These are phyloP conservation scores for Urocynchramus pylzowi DNA, from an alignment of 2,113 vertebrate species.

Conservation along the genomic window DNA sequence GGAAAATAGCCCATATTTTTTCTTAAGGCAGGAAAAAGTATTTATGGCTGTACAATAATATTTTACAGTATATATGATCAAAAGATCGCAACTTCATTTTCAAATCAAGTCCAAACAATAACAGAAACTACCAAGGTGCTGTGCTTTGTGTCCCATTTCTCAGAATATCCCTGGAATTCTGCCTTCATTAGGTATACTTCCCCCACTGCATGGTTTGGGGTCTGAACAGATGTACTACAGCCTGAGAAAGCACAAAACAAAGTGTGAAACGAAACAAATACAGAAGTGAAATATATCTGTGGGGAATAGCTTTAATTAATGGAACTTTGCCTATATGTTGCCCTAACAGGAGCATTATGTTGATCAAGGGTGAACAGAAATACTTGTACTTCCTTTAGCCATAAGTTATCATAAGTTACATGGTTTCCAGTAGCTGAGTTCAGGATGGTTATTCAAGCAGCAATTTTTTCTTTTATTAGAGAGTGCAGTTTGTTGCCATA, in stretches of 20 bases:
- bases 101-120: constrained; percentile 14
- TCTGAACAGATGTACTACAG: not conserved
- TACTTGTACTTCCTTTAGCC: not conserved
- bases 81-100: constrained; percentile 28
- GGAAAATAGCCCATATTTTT: constrained; percentile 7
- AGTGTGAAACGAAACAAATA: not conserved
- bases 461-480: not conserved
- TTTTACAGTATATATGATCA: constrained; percentile 29
- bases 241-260: not conserved
- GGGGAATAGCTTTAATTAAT: not conserved
- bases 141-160: not conserved
- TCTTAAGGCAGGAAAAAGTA: constrained; percentile 12
- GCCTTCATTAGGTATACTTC: not conserved
- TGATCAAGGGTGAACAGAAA: not conserved
- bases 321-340: not conserved
- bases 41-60: constrained; percentile 22
- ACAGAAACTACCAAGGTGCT: not conserved
- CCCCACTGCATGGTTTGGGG: not conserved
- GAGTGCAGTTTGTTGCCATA: not conserved
- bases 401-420: not conserved
- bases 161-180: not conserved
- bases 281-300: not conserved
- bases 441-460: not conserved
- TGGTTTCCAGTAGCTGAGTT: not conserved
- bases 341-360: not conserved